Evolutionary conservation across 2,113 vertebrate species (phyloP), one percentile per base, ranked within the genome.

Genomic region (Phyllostomus discolor): DNA sequence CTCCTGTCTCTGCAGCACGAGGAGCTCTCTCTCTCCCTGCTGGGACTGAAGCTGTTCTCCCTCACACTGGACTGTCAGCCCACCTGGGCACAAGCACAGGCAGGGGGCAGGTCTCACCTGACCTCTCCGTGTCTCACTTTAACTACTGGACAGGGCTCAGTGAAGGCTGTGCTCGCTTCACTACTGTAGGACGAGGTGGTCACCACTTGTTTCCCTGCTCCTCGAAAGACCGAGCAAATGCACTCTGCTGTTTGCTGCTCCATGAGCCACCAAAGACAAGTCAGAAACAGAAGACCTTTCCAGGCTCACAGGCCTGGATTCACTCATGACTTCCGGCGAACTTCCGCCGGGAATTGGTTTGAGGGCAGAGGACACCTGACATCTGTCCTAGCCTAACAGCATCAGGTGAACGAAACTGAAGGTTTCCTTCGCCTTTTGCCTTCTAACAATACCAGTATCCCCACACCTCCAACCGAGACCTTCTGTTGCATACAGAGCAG

Each of bases 191-290:
- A 84, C 3, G 1, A 82, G 64, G 75, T 28, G 20, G 50, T 41
- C 9, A 4, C 2, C 41, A 48, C 66, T 87, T 31, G 6, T 66
- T 59, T 81, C 46, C 91, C 54, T 17, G 15, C 9, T 84, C 93
- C 88, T 57, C 94, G n/a, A 67, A 82, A 91, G 62, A 78, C 79
- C 9, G 64, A 91, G 75, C 46, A 91, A 35, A 81, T 85, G 66
- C 24, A 20, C 41, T 62, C 33, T 28, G 57, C 52, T 88, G 85
- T 96, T 92, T 86, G 94, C 95, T 96, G 84, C 48, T 93, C 57
- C 70, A 11, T 52, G 62, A 95, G 88, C 90, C 70, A 82, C 48
- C 4, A 33, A 85, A 89, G 52, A 75, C 31, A 22, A 94, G 41
- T 91, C 28, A 62, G 54, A 83, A 90, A 90, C 70, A 83, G 66